Evolutionary conservation across 2,113 vertebrate species (phyloP).

Genomic region (Anhinga rufa): DNA sequence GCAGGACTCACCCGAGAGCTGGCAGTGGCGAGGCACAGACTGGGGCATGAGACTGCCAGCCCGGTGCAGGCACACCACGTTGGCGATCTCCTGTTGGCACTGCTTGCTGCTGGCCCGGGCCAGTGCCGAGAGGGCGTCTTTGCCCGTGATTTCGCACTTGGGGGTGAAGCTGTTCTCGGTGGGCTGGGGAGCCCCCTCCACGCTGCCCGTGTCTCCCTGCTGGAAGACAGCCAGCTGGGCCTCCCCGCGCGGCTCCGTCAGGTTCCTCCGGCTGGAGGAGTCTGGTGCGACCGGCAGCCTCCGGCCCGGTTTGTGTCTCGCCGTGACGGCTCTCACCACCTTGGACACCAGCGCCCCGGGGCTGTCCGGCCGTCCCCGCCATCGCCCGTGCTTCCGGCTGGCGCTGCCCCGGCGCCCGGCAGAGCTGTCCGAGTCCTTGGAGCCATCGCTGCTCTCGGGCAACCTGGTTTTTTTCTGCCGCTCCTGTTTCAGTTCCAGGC

Average conservation of each 20-base stretch:
- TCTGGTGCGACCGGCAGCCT: conserved; percentile 61
- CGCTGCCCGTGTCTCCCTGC: conserved; percentile 89
- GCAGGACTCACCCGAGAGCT: conserved; percentile 78
- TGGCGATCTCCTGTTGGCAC: conserved; percentile 93
- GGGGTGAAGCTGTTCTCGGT: conserved; percentile 85
- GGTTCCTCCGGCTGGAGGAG: conserved; percentile 83
- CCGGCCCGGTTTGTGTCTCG: conserved; percentile 64
- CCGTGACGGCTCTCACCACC: conserved; percentile 63
- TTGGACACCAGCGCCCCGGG: conserved; percentile 66
- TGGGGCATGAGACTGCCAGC: conserved; percentile 88
- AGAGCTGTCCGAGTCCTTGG: conserved; percentile 79
- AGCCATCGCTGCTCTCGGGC: conserved; percentile 79
- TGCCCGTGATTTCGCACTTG: conserved; percentile 91
- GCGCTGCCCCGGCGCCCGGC: conserved; percentile 74
- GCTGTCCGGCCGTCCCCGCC: conserved; percentile 73
- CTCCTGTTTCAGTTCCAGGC: conserved; percentile 65
- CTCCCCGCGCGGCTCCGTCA: conserved; percentile 73
- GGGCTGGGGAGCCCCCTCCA: conserved; percentile 89
- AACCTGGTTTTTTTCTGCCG: conserved; percentile 82
- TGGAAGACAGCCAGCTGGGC: conserved; percentile 69
- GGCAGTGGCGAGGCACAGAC: conserved; percentile 87
- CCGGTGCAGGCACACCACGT: conserved; percentile 92
- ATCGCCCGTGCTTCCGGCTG: conserved; percentile 73
- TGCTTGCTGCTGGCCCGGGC: conserved; percentile 87
- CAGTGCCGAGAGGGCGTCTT: conserved; percentile 90